Evolutionary conservation across 1,140 invertebrate genomes (phyloP).

Genomic region (Cotesia typhae): DNA sequence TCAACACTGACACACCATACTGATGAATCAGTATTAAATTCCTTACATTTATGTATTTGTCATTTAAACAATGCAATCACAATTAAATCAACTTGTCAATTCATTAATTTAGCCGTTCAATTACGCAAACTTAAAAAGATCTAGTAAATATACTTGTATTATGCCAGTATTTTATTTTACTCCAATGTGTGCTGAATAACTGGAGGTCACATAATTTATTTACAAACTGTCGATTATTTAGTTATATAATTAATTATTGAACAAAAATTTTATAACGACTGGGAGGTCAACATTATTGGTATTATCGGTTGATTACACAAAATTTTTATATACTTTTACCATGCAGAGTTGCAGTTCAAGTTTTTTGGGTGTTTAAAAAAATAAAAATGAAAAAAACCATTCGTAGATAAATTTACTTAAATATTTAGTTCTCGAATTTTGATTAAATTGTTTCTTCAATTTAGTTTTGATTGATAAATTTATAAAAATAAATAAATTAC

Average conservation of each 20-base stretch:
- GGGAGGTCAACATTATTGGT: conserved; percentile 1
- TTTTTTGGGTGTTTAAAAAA: too few species aligned
- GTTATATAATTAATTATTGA: background rate
- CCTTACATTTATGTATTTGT: background rate
- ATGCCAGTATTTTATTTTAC: background rate
- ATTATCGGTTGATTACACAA: background rate
- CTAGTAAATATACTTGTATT: background rate
- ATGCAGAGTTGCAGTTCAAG: too few species aligned
- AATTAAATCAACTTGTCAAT: background rate
- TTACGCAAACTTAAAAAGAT: background rate
- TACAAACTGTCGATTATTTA: background rate
- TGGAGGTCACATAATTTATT: conserved; percentile 11
- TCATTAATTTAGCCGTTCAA: background rate
- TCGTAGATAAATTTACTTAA: too few species aligned
- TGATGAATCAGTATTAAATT: conserved; percentile 14
- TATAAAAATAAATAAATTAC: too few species aligned
- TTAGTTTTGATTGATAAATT: too few species aligned
- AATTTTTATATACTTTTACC: background rate
- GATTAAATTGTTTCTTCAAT: too few species aligned
- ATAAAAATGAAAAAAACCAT: too few species aligned
- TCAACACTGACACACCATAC: conserved; percentile 1
- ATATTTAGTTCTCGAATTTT: too few species aligned
- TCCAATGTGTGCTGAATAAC: background rate
- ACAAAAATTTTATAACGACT: background rate
- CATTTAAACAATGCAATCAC: too few species aligned